Evolutionary conservation across 2,113 vertebrate species (phyloP).

Genomic region (Neopipo cinnamomea): DNA sequence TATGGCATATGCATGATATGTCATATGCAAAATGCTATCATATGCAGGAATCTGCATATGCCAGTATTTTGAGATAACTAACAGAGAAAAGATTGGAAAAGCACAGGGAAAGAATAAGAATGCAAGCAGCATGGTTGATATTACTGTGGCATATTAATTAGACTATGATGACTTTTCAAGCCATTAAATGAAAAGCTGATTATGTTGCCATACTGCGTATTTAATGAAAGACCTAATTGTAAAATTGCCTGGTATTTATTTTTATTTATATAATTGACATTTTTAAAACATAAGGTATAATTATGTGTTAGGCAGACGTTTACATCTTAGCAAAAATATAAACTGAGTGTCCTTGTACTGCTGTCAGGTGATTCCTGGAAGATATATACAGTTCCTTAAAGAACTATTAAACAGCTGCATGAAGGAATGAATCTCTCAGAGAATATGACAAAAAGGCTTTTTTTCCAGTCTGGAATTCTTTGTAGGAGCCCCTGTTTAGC

Average conservation of each 20-base stretch:
- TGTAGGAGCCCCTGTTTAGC: neutral
- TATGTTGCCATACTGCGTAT: neutral
- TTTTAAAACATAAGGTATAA: neutral
- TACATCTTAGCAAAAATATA: neutral
- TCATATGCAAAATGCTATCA: neutral
- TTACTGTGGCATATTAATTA: slow-evolving; percentile 6
- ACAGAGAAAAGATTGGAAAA: neutral
- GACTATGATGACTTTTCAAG: slow-evolving; percentile 11
- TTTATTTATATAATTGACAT: slow-evolving; percentile 16
- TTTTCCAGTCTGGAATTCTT: neutral
- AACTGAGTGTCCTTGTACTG: neutral
- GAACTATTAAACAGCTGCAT: neutral
- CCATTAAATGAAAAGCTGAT: slow-evolving; percentile 25
- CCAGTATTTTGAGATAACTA: neutral
- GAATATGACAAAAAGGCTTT: neutral
- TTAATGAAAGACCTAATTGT: slow-evolving; percentile 26
- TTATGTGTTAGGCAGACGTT: neutral
- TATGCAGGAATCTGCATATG: neutral
- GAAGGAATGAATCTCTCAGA: neutral
- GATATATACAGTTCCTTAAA: neutral
- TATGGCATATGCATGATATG: neutral
- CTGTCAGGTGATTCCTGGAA: neutral
- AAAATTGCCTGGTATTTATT: slow-evolving; percentile 45
- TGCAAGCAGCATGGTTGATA: neutral
- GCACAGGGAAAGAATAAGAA: neutral